phyloP scores from a whole-genome alignment of 2,113 vertebrate species.

The Loxodonta africana region DNA sequence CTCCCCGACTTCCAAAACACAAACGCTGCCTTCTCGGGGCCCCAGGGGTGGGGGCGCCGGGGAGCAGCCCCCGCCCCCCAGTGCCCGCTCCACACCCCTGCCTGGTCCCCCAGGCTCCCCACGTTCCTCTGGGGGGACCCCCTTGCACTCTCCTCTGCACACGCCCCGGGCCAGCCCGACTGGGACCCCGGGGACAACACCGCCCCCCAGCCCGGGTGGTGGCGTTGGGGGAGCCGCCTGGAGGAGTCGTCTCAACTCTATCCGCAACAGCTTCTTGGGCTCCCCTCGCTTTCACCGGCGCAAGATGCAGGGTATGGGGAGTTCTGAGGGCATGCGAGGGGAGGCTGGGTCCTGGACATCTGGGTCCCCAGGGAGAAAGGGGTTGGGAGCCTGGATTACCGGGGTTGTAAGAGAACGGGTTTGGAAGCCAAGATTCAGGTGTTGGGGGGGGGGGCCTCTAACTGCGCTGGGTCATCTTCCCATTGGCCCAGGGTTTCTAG shows the following conservation, averaged over 20 bases:
- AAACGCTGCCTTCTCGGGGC: conserved; percentile 94
- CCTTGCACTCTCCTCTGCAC: conserved; percentile 92
- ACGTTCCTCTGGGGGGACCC: conserved; percentile 90
- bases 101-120: conserved; percentile 90
- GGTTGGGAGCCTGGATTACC: background rate
- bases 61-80: conserved; percentile 91
- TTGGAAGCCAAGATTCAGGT: background rate
- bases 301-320: conserved; percentile 93
- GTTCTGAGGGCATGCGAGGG: background rate
- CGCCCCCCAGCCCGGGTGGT: conserved; percentile 95
- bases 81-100: conserved; percentile 92
- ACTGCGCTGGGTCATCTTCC: background rate
- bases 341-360: background rate
- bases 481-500: background rate
- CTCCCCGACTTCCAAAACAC: conserved; percentile 93
- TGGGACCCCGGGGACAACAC: conserved; percentile 91
- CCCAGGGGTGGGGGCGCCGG: conserved; percentile 87
- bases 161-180: conserved; percentile 92
- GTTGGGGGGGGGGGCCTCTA: background rate
- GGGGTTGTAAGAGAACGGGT: rapidly evolving
- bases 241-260: conserved; percentile 96
- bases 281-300: conserved; percentile 96
- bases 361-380: background rate
- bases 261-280: conserved; percentile 96
- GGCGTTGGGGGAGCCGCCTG: conserved; percentile 93